phyloP scores from a whole-genome alignment of 2,888 invertebrate species.

The Encarsia formosa region DNA sequence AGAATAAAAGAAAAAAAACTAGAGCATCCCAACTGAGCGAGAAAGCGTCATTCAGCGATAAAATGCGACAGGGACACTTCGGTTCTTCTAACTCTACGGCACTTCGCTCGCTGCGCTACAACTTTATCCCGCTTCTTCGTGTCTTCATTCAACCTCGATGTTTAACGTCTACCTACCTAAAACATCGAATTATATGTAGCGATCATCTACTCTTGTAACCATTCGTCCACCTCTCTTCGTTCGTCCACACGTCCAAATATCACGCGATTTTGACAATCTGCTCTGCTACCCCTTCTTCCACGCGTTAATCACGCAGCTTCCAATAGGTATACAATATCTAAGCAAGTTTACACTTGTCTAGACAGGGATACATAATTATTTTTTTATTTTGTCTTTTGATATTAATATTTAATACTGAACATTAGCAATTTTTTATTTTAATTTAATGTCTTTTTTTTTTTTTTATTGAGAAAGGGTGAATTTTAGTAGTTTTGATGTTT shows the following conservation, averaged over 20 bases:
- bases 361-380: constrained; percentile 3
- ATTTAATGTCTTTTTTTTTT: too few species aligned
- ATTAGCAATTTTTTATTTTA: too few species aligned
- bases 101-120: constrained; percentile 25
- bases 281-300: constrained; percentile 37
- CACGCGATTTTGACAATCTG: constrained; percentile 46
- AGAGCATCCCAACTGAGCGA: constrained; percentile 30
- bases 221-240: constrained; percentile 45
- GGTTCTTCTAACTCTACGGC: constrained; percentile 40
- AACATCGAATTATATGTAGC: constrained; percentile 36
- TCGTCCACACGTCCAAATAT: constrained; percentile 41
- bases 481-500: too few species aligned
- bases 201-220: constrained; percentile 38
- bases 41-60: constrained; percentile 29
- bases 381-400: not conserved
- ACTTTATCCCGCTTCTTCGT: constrained; percentile 32
- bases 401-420: too few species aligned
- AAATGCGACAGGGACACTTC: constrained; percentile 42
- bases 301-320: constrained; percentile 28
- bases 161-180: constrained; percentile 36
- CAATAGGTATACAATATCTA: constrained; percentile 25
- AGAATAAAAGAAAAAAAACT: constrained; percentile 26
- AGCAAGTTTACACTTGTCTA: constrained; percentile 13
- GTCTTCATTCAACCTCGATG: constrained; percentile 42
- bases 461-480: too few species aligned